phyloP scores from a whole-genome alignment of 2,797 vertebrate genomes.

The Oryzias dopingdopingensis region DNA sequence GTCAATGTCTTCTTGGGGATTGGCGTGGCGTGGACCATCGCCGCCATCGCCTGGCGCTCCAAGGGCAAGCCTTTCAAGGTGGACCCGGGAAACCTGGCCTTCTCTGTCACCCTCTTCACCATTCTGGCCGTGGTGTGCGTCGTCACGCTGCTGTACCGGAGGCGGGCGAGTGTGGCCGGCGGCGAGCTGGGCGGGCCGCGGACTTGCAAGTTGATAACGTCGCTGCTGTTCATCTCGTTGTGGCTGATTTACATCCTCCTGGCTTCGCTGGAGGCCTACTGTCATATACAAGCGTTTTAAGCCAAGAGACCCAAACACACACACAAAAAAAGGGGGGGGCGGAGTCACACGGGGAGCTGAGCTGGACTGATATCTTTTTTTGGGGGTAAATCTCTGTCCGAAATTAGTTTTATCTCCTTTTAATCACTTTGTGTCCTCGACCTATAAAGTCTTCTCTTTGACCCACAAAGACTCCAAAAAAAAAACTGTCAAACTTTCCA shows the following conservation, averaged over 20 bases:
- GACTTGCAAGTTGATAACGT: constrained; percentile 78
- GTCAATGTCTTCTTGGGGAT: constrained; percentile 88
- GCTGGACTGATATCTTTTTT: constrained; percentile 5
- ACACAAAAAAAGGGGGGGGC: not conserved
- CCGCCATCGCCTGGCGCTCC: constrained; percentile 80
- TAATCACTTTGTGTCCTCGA: not conserved
- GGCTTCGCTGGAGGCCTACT: constrained; percentile 84
- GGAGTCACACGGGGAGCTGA: not conserved
- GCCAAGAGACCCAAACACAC: constrained; percentile 36
- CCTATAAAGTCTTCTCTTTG: not conserved
- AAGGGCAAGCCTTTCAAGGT: constrained; percentile 76
- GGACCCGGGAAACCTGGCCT: constrained; percentile 82
- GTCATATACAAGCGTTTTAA: constrained; percentile 79
- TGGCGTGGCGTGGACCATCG: constrained; percentile 87
- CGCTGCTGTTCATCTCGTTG: constrained; percentile 73
- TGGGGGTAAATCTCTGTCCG: constrained; percentile 7
- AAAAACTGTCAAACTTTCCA: too few relatives aligned
- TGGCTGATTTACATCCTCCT: constrained; percentile 86
- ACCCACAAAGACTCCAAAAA: not conserved
- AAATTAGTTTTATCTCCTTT: constrained; percentile 9
- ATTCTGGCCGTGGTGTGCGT: constrained; percentile 77
- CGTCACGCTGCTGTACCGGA: constrained; percentile 76
- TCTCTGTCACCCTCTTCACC: constrained; percentile 86
- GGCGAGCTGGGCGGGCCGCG: constrained; percentile 85
- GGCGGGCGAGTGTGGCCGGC: constrained; percentile 73